Percentiles rank a stretch among this genome's conserved stretches.
Evolutionary conservation across 2,797 vertebrate species (phyloP).

Genomic region (Brachyalestes nurse): DNA sequence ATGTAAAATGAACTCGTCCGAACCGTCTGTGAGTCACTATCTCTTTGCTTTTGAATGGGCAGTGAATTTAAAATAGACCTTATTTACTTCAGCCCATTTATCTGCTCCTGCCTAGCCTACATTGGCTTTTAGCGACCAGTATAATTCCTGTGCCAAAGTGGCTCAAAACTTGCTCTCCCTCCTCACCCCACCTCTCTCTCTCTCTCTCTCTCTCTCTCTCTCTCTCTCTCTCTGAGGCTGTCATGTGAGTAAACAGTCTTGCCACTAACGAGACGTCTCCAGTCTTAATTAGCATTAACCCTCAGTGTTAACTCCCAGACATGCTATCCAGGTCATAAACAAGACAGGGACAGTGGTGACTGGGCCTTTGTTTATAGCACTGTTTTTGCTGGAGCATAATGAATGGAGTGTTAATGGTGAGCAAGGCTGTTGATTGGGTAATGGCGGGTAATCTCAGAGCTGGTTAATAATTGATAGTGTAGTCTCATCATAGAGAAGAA

Average conservation of each 20-base stretch:
- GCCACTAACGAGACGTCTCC: constrained; percentile 46
- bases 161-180: constrained; percentile 49
- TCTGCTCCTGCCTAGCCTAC: not conserved
- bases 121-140: not conserved
- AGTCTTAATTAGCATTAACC: constrained; percentile 76
- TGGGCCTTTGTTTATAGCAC: constrained; percentile 67
- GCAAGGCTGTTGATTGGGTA: constrained; percentile 69
- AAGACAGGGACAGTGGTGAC: constrained; percentile 70
- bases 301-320: constrained; percentile 70
- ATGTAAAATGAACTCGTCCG: not conserved
- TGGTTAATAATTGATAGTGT: constrained; percentile 78
- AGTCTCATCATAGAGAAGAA: constrained; percentile 57
- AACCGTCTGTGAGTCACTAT: not conserved
- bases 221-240: constrained; percentile 51
- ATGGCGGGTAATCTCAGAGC: constrained; percentile 72
- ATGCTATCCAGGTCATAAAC: constrained; percentile 77
- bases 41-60: not conserved
- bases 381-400: constrained; percentile 60
- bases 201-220: constrained; percentile 64
- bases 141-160: constrained; percentile 1
- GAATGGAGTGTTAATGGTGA: constrained; percentile 38
- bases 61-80: not conserved
- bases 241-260: constrained; percentile 39
- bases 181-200: constrained; percentile 51
- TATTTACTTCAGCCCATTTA: not conserved